These are phyloP conservation scores for Pomatorhinus ruficollis DNA, from an alignment of 2,113 vertebrate genomes.

Conservation along the genomic window DNA sequence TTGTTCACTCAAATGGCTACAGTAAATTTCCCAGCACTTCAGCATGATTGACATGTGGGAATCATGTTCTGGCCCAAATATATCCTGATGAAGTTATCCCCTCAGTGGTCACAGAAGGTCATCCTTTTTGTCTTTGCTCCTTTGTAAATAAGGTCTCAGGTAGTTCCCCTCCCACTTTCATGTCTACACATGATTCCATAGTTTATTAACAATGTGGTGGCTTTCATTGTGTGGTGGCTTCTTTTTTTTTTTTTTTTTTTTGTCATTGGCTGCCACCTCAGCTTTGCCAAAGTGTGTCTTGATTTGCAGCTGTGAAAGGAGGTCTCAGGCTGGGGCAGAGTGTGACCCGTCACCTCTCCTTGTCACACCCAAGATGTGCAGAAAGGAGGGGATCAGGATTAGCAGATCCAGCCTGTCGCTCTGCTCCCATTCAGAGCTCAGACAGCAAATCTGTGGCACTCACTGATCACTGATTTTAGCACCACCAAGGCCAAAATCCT, in stretches of 20 bases:
- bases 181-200: background rate
- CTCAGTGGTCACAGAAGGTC: slow-evolving; percentile 47
- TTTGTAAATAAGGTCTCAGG: background rate
- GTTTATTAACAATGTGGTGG: background rate
- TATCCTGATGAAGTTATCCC: slow-evolving; percentile 43
- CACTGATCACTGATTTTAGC: background rate
- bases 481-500: background rate
- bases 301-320: background rate
- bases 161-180: background rate
- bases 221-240: background rate
- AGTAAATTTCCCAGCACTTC: background rate
- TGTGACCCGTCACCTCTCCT: background rate
- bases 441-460: fast-evolving
- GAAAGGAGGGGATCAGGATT: slow-evolving; percentile 17
- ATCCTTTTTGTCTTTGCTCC: slow-evolving; percentile 37
- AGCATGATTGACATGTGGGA: background rate
- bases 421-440: background rate
- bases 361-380: background rate
- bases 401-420: background rate
- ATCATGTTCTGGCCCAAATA: background rate
- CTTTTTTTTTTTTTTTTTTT: background rate
- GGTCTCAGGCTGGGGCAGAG: background rate
- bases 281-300: background rate
- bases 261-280: background rate
- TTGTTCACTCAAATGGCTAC: background rate